phyloP scores from a whole-genome alignment of 2,797 vertebrate genomes.

The Fundulus diaphanus region DNA sequence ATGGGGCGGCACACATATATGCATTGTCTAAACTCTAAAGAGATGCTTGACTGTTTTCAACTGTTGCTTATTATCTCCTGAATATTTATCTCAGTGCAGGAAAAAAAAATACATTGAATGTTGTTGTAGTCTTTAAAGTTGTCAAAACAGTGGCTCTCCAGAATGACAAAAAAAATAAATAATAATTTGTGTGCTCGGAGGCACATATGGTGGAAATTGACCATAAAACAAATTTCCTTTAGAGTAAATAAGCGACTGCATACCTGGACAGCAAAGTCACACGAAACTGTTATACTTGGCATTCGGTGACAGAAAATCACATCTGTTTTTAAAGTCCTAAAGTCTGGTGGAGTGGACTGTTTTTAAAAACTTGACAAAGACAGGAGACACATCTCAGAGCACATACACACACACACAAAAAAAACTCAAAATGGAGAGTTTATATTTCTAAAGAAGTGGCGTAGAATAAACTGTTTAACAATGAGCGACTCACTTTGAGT shows the following conservation, averaged over 20 bases:
- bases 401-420: too few relatives aligned
- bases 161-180: constrained; percentile 39
- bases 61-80: neutral
- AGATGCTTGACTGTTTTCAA: neutral
- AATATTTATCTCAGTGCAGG: neutral
- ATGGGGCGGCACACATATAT: neutral
- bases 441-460: constrained; percentile 49
- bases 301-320: constrained; percentile 32
- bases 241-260: constrained; percentile 47
- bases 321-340: constrained; percentile 12
- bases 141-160: constrained; percentile 38
- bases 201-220: constrained; percentile 68
- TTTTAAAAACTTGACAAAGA: constrained; percentile 27
- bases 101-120: too few relatives aligned
- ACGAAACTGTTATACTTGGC: constrained; percentile 39
- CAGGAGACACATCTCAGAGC: constrained; percentile 25
- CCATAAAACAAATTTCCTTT: constrained; percentile 71
- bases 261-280: constrained; percentile 65
- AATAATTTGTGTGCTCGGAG: constrained; percentile 42
- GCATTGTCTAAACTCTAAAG: neutral
- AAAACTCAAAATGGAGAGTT: constrained; percentile 41
- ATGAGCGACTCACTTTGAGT: constrained; percentile 29
- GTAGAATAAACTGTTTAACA: constrained; percentile 66
- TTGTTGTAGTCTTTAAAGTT: neutral
- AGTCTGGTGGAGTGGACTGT: neutral